These are phyloP conservation scores for Apocrypta bakeri DNA, from an alignment of 1,140 invertebrate species.

Conservation along the genomic window DNA sequence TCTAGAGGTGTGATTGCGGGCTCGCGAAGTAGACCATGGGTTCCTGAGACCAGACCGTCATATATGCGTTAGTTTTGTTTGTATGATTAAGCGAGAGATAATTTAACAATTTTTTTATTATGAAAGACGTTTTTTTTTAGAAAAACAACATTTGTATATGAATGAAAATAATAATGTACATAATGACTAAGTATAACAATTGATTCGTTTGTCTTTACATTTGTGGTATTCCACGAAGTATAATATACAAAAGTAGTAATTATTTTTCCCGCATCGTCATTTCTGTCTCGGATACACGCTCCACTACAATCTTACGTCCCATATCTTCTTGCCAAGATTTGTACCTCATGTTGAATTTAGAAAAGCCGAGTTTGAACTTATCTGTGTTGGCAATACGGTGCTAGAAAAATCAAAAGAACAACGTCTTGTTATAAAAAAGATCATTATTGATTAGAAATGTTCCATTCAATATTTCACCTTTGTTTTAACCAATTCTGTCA, in stretches of 20 bases:
- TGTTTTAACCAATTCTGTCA: conserved; percentile 68
- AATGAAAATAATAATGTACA: conserved; percentile 46
- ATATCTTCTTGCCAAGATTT: conserved; percentile 51
- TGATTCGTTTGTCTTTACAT: conserved; percentile 3
- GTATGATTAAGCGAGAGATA: conserved; percentile 21
- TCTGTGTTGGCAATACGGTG: conserved; percentile 19
- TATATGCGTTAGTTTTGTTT: conserved; percentile 67
- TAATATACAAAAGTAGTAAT: conserved; percentile 25
- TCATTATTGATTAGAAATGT: background rate
- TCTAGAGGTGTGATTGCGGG: conserved; percentile 75
- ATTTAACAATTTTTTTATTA: conserved; percentile 43
- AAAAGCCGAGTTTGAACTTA: conserved; percentile 51
- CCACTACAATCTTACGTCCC: conserved; percentile 21
- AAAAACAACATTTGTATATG: conserved; percentile 49
- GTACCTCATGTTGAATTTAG: conserved; percentile 57
- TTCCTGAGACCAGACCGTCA: conserved; percentile 67
- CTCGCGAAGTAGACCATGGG: conserved; percentile 70
- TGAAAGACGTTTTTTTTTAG: conserved; percentile 33
- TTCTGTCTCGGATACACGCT: conserved; percentile 14
- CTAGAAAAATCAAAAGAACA: conserved; percentile 21
- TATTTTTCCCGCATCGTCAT: background rate
- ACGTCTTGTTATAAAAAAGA: conserved; percentile 7
- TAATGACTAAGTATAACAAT: conserved; percentile 25
- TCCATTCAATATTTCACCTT: conserved; percentile 66
- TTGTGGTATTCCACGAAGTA: background rate